Evolutionary conservation across 2,888 invertebrate genomes (phyloP), one percentile per base, ranked within the genome.

Genomic region (Nezara viridula): DNA sequence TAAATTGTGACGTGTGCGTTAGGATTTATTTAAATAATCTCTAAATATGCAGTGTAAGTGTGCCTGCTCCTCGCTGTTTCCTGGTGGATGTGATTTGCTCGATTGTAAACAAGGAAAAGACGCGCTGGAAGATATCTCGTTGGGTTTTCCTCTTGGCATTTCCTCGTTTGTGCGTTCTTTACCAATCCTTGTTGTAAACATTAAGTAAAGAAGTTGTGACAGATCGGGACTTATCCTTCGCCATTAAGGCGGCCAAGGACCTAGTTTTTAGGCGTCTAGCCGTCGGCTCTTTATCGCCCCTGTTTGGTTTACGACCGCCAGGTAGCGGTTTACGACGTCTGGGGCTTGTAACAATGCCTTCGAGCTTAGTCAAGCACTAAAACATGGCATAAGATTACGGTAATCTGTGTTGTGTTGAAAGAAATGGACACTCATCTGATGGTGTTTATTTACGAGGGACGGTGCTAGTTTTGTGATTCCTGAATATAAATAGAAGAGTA

Each of bases 251-350:
- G 81, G 44, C 81, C 81, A 81, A 81, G 81, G 81, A 81, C 40
- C 44, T 12, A 5, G n/a, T 81, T 81, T 81, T 81, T 81, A 81
- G 81, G 44, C 40, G 81, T 81, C 81, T 81, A 81, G 81, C n/a
- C 81, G 81, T n/a, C 5, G 81, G n/a, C 44, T 44, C 44, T 10
- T 73, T 73, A 37, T 73, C 66, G 66, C 19, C 21, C 19, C 55
- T 6, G 50, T 27, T 32, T 32, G 14, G 3, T 73, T 73, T 73
- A 73, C 19, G 66, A 9, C 66, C 66, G 3, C 37, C 37, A 37
- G 37, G 66, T 73, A 37, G 60, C 60, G 14, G 4, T 73, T 73
- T 73, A 73, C 19, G 66, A 73, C 16, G 66, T 66, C 66, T 66
- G 0, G 55, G 66, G 12, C 66, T n/a, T 37, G 32, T 73, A 19